Conservation (phyloP, 2,113 vertebrate genomes). For the Lanius collurio region DNA sequence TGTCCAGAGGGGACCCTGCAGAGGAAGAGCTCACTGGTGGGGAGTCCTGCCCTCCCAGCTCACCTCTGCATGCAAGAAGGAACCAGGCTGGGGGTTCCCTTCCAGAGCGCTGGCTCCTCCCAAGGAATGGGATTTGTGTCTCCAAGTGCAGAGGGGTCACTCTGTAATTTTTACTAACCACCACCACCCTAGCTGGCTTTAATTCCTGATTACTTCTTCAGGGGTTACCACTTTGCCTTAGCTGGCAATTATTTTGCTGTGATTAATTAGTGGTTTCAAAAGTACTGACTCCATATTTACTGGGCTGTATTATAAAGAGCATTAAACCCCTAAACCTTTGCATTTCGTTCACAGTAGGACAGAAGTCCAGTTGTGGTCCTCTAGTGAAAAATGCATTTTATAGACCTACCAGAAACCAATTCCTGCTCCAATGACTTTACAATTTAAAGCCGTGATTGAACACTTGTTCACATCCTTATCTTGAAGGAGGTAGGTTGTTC, state of each 20-base stretch:
- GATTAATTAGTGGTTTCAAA: conserved; percentile 11
- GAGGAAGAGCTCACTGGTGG: fast-evolving
- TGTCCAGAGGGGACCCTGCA: neutral
- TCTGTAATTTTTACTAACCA: neutral
- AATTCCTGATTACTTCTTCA: neutral
- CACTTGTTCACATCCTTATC: conserved; percentile 6
- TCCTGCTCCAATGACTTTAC: neutral
- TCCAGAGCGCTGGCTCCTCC: neutral
- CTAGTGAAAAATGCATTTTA: neutral
- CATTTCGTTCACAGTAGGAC: neutral
- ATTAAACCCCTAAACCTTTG: neutral
- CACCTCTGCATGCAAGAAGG: fast-evolving
- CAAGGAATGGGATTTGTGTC: neutral
- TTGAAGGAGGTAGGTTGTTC: neutral
- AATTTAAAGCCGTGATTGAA: conserved; percentile 24
- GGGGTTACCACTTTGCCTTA: neutral
- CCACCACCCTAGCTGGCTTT: neutral
- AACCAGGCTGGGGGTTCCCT: neutral
- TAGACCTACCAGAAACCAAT: neutral
- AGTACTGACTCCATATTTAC: neutral
- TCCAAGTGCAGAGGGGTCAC: neutral
- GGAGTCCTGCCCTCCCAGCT: neutral
- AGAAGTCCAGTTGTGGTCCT: neutral
- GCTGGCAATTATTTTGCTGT: neutral
- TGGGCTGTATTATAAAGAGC: neutral